These are phyloP conservation scores for Macquaria ambigua DNA, from an alignment of 2,113 vertebrate genomes.

Conservation along the genomic window DNA sequence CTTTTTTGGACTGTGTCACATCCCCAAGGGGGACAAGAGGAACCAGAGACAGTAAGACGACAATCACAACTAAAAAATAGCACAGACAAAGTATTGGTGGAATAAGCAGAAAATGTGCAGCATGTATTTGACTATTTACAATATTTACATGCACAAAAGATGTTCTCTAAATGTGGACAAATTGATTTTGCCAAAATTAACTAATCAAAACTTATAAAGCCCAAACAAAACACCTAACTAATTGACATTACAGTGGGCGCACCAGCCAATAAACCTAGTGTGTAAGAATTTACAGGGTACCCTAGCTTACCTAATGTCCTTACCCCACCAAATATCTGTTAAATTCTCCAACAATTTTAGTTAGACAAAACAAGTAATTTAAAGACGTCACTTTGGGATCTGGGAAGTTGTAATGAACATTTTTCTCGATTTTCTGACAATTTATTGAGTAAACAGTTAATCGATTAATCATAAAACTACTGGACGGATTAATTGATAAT, in stretches of 20 bases:
- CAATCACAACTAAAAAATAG: neutral
- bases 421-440: neutral
- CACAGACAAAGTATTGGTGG: neutral
- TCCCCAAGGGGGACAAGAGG: neutral
- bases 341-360: neutral
- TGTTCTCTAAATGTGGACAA: neutral
- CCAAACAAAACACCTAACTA: neutral
- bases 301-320: neutral
- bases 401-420: neutral
- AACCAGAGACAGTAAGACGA: neutral
- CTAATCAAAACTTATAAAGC: neutral
- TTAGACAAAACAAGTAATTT: neutral
- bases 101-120: neutral
- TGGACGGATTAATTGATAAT: neutral
- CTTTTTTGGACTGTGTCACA: neutral
- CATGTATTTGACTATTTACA: neutral
- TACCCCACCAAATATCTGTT: neutral
- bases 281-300: neutral
- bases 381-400: neutral
- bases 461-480: neutral
- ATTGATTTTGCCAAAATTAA: neutral
- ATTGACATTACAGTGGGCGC: too few species aligned
- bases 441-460: neutral
- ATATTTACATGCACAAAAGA: neutral
- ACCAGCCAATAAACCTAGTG: too few species aligned